Percentiles rank a stretch among this genome's conserved stretches.
Evolutionary conservation across 2,888 invertebrate species (phyloP).

Genomic region (Xestia sexstrigata): DNA sequence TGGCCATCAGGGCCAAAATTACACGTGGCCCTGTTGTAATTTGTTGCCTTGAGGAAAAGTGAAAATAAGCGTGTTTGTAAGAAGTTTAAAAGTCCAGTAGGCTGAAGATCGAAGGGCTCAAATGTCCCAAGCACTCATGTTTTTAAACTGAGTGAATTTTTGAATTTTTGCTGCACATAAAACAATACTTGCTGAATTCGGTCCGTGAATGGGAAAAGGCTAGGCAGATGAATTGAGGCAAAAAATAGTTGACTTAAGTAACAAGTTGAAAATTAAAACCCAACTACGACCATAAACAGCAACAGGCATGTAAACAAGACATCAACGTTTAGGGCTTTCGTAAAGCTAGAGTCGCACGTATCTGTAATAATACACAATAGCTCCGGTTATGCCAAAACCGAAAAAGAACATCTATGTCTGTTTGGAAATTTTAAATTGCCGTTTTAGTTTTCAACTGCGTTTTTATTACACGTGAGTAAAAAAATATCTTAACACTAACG

Average conservation of each 20-base stretch:
- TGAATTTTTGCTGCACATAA: background rate
- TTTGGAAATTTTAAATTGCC: background rate
- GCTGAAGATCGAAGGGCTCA: background rate
- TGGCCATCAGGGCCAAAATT: too few species aligned
- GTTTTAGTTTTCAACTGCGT: background rate
- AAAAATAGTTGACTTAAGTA: background rate
- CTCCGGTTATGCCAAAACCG: too few species aligned
- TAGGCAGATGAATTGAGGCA: background rate
- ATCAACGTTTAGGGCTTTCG: background rate
- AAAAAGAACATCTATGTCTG: background rate
- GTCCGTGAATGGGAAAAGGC: background rate
- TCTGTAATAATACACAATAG: too few species aligned
- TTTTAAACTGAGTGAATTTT: too few species aligned
- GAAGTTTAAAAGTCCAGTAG: background rate
- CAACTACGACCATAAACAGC: background rate
- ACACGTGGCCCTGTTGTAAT: too few species aligned
- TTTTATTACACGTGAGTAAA: background rate
- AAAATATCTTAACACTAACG: conserved; percentile 22
- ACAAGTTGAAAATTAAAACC: background rate
- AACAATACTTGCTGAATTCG: background rate
- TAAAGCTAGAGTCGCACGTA: too few species aligned
- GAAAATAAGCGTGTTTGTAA: background rate
- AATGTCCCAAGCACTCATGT: too few species aligned
- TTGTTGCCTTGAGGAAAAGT: background rate
- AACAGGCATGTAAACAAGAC: background rate